Base-by-base conservation (phyloP, 1,140 invertebrate genomes). In the Argopecten irradians region DNA sequence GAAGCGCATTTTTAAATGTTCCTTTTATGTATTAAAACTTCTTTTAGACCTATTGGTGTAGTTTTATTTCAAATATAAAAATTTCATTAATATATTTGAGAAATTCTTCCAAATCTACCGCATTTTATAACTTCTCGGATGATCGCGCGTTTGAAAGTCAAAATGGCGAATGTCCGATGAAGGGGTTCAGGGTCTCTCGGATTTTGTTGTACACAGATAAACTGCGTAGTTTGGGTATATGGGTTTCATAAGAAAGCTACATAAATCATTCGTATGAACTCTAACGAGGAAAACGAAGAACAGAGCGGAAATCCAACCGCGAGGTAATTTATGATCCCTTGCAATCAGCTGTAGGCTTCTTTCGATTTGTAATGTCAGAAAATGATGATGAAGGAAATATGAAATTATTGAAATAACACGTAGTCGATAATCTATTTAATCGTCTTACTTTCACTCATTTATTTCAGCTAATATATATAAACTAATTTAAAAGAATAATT, bases 181-280 rank as follows among this genome's bases (percentile, higher is more conserved):
- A 71, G 55, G 43, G 55, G 55, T 71, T 71, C 55, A 71, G 55
- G n/a, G 55, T 71, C n/a, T 71, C 55, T 71, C 22, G 3, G 55
- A 71, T 71, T 71, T 71, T 1, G 55, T 71, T 71, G 7, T 71
- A 28, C 16, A 71, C 22, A 71, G 55, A 71, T 71, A 16, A 71
- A 71, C 55, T 71, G 55, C 55, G 36, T 35, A 39, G 34, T 35
- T 36, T 28, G 83, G 19, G 83, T 84, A 84, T 84, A 84, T 84
- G 83, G 83, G 83, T 84, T 84, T 84, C 36, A 84, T 71, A 71
- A 71, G 55, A 71, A 71, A 86, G 9, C 34, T 82, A 88, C 34
- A 82, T 89, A 22, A 91, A 90, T 91, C 36, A 88, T 93, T 92
- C 93, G 93, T 94, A 94, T 94, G 94, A 94, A 92, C 92, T 88